Evolutionary conservation across 1,140 invertebrate genomes (phyloP).

Genomic region (Drosophila nasuta): DNA sequence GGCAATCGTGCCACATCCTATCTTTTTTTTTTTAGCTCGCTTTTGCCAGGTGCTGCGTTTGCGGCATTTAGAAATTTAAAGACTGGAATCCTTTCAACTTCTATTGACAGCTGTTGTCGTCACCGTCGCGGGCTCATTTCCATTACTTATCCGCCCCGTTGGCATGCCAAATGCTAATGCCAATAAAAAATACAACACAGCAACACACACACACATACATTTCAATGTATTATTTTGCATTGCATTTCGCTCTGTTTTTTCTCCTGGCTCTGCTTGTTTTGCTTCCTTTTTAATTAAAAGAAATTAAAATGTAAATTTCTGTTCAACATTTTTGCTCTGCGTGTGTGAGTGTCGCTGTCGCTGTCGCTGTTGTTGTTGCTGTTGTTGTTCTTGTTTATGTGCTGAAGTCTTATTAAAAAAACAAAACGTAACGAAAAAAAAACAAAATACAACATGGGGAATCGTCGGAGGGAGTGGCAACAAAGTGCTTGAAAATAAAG

Average conservation of each 20-base stretch:
- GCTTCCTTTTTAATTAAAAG: conserved; percentile 73
- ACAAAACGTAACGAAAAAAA: conserved; percentile 2
- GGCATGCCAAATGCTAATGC: conserved; percentile 54
- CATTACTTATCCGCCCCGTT: conserved; percentile 44
- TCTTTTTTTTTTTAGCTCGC: too few relatives aligned
- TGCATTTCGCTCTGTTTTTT: conserved; percentile 27
- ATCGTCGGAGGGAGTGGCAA: conserved; percentile 12
- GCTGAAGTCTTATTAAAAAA: conserved; percentile 66
- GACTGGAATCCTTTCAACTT: conserved; percentile 63
- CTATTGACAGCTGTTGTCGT: conserved; percentile 75
- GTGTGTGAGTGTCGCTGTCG: conserved; percentile 2
- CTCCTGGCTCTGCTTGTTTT: conserved; percentile 8
- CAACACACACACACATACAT: conserved; percentile 28
- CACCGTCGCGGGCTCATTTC: conserved; percentile 29
- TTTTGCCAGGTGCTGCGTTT: conserved; percentile 18
- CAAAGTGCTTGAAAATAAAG: conserved; percentile 64
- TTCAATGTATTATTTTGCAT: conserved; percentile 69
- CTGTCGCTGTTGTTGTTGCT: too few relatives aligned
- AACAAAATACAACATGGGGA: conserved; percentile 1
- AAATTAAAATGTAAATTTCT: conserved; percentile 81
- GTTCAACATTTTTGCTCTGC: conserved; percentile 25
- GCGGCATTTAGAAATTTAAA: conserved; percentile 43
- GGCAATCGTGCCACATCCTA: neutral
- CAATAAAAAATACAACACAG: conserved; percentile 38
- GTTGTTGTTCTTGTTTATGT: conserved; percentile 33